Evolutionary conservation across 2,113 vertebrate species (phyloP).

Genomic region (Eurypyga helias): DNA sequence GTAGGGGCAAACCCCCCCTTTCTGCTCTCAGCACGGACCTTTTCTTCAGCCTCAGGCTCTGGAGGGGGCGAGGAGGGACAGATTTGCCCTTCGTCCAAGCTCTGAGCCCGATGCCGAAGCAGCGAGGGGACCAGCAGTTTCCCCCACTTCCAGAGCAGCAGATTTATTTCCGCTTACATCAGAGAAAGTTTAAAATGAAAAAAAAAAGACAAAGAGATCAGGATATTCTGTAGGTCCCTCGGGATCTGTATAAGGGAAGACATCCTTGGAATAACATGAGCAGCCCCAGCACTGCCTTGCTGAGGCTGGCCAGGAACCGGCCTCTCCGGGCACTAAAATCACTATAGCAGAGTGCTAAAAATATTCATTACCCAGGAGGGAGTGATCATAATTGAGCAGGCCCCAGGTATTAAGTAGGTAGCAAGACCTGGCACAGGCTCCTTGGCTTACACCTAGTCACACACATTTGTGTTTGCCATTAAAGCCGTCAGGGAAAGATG

Average conservation of each 20-base stretch:
- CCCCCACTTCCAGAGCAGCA: not conserved
- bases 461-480: slow-evolving; percentile 10
- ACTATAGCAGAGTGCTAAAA: slow-evolving; percentile 24
- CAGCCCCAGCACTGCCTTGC: not conserved
- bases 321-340: not conserved
- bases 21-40: not conserved
- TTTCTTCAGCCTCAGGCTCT: not conserved
- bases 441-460: slow-evolving; percentile 22
- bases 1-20: not conserved
- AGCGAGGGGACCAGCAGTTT: not conserved
- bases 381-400: not conserved
- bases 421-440: slow-evolving; percentile 36
- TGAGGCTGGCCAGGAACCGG: not conserved
- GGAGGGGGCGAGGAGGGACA: not conserved
- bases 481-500: not conserved
- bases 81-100: slow-evolving; percentile 28
- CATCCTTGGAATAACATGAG: slow-evolving; percentile 40
- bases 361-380: slow-evolving; percentile 38
- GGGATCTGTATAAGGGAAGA: slow-evolving; percentile 8
- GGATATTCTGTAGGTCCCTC: not conserved
- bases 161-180: slow-evolving; percentile 43
- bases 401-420: slow-evolving; percentile 59
- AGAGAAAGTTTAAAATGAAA: not conserved
- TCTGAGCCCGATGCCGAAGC: not conserved
- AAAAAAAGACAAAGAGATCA: slow-evolving; percentile 2